Conservation (phyloP, 2,888 invertebrate genomes). For the Oeneis ivallda region DNA sequence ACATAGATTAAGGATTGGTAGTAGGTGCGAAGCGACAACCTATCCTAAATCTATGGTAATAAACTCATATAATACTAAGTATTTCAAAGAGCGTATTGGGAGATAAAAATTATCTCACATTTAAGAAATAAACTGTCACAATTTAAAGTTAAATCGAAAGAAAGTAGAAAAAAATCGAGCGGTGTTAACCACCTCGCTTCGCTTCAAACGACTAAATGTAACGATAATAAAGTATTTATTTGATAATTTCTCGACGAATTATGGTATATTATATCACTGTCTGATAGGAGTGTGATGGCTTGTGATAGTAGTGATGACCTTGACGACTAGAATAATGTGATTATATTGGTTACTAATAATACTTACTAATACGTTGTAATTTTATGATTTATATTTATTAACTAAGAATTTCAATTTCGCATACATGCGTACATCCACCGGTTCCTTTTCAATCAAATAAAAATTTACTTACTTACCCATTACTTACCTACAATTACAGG, state of each 20-base stretch:
- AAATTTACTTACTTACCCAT: not conserved
- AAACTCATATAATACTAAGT: too few species aligned
- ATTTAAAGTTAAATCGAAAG: conserved; percentile 44
- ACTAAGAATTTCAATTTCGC: conserved; percentile 28
- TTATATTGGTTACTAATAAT: conserved; percentile 32
- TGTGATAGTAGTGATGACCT: conserved; percentile 69
- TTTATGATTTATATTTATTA: conserved; percentile 9
- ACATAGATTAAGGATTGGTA: too few species aligned
- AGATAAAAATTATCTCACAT: not conserved
- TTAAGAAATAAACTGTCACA: conserved; percentile 44
- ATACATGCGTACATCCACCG: not conserved
- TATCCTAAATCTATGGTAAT: too few species aligned
- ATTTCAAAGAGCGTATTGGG: not conserved
- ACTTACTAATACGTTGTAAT: conserved; percentile 23
- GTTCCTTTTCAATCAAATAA: conserved; percentile 30
- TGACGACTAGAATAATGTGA: conserved; percentile 41
- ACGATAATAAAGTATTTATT: conserved; percentile 50
- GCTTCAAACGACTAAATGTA: conserved; percentile 64
- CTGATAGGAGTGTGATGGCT: conserved; percentile 71
- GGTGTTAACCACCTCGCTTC: conserved; percentile 70
- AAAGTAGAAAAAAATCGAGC: conserved; percentile 58
- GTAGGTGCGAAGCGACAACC: too few species aligned
- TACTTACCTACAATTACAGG: too few species aligned
- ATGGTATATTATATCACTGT: conserved; percentile 48
- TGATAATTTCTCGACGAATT: conserved; percentile 54